Percentiles rank a stretch among this genome's conserved stretches.
Conservation (phyloP, 1,140 invertebrate genomes). For the Nylanderia fulva region DNA sequence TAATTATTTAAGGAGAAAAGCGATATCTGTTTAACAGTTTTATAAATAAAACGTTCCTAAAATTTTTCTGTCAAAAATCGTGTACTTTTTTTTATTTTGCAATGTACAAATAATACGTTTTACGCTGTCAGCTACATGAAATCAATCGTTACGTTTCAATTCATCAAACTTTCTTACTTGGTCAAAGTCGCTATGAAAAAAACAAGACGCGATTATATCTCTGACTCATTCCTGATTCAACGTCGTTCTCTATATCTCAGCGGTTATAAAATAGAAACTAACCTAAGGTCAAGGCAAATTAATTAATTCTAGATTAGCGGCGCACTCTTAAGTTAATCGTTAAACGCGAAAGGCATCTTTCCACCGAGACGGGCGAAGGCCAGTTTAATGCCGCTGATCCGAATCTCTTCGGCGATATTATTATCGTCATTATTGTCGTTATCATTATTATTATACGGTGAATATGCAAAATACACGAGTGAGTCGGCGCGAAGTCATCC, state of each 20-base stretch:
- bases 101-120: background rate
- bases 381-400: constrained; percentile 64
- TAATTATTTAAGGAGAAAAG: too few species aligned
- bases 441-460: constrained; percentile 74
- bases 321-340: background rate
- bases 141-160: background rate
- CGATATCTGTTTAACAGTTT: background rate
- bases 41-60: background rate
- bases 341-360: constrained; percentile 37
- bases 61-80: background rate
- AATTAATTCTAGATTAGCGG: constrained; percentile 38
- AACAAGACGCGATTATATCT: background rate
- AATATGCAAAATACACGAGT: constrained; percentile 72
- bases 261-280: background rate
- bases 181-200: background rate
- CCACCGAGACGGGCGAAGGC: constrained; percentile 25
- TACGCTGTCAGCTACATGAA: background rate
- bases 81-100: background rate
- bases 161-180: background rate
- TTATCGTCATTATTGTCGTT: constrained; percentile 76
- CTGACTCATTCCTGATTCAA: background rate
- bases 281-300: background rate
- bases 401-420: constrained; percentile 68
- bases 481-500: constrained; percentile 74
- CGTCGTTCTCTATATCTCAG: constrained; percentile 13